Percentiles rank a stretch among this genome's conserved stretches.
These are phyloP conservation scores for Neotragus moschatus DNA, from an alignment of 2,113 vertebrate species.

Conservation along the genomic window DNA sequence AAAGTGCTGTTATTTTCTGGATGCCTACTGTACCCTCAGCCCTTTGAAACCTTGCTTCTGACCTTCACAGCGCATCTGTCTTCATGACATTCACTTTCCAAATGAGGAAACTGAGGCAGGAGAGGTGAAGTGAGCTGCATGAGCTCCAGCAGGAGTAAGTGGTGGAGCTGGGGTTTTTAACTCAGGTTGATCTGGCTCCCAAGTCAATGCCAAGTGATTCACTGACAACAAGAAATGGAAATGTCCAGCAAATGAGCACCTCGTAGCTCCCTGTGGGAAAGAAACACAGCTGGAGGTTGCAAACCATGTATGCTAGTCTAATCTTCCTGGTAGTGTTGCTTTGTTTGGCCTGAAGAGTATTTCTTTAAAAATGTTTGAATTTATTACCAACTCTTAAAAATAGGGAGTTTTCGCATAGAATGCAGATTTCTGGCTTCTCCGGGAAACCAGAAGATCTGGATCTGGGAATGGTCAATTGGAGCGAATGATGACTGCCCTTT, in stretches of 20 bases:
- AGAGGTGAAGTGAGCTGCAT: not conserved
- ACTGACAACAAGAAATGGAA: not conserved
- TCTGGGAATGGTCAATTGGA: not conserved
- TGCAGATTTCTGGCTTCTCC: not conserved
- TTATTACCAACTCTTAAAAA: conserved; percentile 6
- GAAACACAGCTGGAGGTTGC: not conserved
- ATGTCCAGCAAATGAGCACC: not conserved
- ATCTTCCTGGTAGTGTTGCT: not conserved
- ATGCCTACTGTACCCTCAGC: rapidly evolving
- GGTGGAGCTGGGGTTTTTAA: not conserved
- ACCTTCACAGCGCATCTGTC: not conserved
- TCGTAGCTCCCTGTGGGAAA: not conserved
- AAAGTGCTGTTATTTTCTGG: not conserved
- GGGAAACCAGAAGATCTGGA: not conserved
- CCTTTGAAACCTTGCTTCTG: not conserved
- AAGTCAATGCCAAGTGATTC: not conserved
- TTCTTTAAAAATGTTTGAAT: not conserved
- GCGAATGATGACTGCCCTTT: not conserved
- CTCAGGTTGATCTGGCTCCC: not conserved
- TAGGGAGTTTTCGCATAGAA: not conserved
- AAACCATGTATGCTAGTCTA: not conserved
- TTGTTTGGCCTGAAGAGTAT: not conserved
- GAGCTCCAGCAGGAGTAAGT: not conserved
- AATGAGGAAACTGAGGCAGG: not conserved
- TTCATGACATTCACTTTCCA: not conserved